Evolutionary conservation across 2,888 invertebrate genomes (phyloP).

Genomic region (Anthoptus insignis): DNA sequence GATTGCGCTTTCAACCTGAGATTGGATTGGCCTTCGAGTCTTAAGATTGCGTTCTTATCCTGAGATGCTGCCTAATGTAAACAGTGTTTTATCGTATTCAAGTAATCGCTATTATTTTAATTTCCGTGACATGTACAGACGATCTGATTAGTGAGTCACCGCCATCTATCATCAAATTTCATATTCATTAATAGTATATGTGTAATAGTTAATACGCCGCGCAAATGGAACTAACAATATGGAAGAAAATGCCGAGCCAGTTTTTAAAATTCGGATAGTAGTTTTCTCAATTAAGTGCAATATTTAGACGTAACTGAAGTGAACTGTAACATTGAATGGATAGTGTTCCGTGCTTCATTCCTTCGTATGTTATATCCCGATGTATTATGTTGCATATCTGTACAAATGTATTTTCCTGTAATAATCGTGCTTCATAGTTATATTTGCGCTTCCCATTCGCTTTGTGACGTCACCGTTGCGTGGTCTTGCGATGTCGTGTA

Average conservation of each 20-base stretch:
- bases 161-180: slow-evolving; percentile 60
- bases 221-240: slow-evolving; percentile 61
- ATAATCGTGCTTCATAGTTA: slow-evolving; percentile 63
- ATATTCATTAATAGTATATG: slow-evolving; percentile 60
- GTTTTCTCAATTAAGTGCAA: slow-evolving; percentile 79
- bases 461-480: slow-evolving; percentile 65
- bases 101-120: slow-evolving; percentile 48
- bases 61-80: too few relatives aligned
- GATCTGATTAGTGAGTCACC: slow-evolving; percentile 45
- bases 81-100: slow-evolving; percentile 50
- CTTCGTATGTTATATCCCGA: slow-evolving; percentile 36
- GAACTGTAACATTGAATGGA: slow-evolving; percentile 51
- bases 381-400: slow-evolving; percentile 56
- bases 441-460: slow-evolving; percentile 75
- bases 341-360: slow-evolving; percentile 34
- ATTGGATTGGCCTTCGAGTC: too few relatives aligned
- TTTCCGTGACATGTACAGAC: slow-evolving; percentile 48
- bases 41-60: too few relatives aligned
- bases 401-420: slow-evolving; percentile 56
- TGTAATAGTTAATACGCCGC: slow-evolving; percentile 56
- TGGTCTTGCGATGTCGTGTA: not conserved
- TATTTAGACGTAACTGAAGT: slow-evolving; percentile 77
- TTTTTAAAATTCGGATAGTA: slow-evolving; percentile 83
- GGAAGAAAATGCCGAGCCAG: slow-evolving; percentile 82
- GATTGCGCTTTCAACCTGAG: too few relatives aligned